Conservation (phyloP, 2,113 vertebrate genomes). For the Prochilodus magdalenae region DNA sequence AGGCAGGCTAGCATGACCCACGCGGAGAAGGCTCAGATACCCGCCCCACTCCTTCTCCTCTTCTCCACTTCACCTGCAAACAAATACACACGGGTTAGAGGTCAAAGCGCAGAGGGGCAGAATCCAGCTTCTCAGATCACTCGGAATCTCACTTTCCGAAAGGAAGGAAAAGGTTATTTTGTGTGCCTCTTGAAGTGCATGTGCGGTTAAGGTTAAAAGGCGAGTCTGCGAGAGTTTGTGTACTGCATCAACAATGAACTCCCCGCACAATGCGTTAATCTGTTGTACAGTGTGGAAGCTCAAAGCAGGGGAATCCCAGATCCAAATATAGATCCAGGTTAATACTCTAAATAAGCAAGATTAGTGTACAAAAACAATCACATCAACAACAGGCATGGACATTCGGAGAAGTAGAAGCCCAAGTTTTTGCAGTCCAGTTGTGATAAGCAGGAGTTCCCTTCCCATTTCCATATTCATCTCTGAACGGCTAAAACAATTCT, state of each 20-base stretch:
- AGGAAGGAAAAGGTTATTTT: background rate
- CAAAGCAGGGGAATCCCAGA: slow-evolving; percentile 37
- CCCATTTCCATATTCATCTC: background rate
- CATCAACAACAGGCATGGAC: background rate
- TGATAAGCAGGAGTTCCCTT: background rate
- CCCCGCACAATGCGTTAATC: background rate
- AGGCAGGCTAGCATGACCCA: slow-evolving; percentile 61
- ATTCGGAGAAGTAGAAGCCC: background rate
- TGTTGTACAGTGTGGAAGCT: background rate
- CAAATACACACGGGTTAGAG: slow-evolving; percentile 29
- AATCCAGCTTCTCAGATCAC: slow-evolving; percentile 21
- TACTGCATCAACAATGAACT: background rate
- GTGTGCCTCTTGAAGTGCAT: background rate
- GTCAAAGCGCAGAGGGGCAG: background rate
- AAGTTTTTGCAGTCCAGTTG: background rate
- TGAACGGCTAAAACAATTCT: too few relatives aligned
- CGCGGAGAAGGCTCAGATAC: slow-evolving; percentile 11
- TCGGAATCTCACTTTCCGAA: slow-evolving; percentile 39
- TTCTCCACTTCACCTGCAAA: slow-evolving; percentile 59
- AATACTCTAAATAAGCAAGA: background rate
- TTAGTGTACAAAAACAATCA: background rate
- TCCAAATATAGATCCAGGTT: slow-evolving; percentile 16
- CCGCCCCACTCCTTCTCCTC: slow-evolving; percentile 6
- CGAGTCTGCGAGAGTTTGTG: background rate
- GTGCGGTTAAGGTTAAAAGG: slow-evolving; percentile 1